Conservation (phyloP, 2,888 invertebrate genomes). For the Agriopis aurantiaria region DNA sequence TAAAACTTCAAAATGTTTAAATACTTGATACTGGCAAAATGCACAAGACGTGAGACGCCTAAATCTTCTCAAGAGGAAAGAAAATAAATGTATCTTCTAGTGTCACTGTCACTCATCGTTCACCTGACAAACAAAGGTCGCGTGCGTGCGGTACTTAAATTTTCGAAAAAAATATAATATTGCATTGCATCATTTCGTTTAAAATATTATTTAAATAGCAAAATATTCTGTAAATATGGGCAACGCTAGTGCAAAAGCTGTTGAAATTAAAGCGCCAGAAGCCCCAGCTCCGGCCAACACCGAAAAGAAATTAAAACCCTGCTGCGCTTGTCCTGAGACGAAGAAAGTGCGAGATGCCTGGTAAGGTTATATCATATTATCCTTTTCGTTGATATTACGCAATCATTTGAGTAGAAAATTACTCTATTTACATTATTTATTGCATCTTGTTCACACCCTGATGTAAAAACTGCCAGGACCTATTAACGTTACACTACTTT, state of each 20-base stretch:
- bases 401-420: conserved; percentile 14
- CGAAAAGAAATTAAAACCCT: conserved; percentile 94
- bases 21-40: too few species aligned
- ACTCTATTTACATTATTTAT: neutral
- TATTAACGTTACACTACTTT: too few species aligned
- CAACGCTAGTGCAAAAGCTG: conserved; percentile 78
- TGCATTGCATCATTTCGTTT: conserved; percentile 36
- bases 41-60: too few species aligned
- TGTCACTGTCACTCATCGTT: neutral
- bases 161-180: neutral
- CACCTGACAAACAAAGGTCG: neutral
- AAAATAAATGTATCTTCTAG: too few species aligned
- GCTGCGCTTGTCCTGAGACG: conserved; percentile 99
- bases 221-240: conserved; percentile 64
- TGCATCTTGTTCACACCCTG: neutral
- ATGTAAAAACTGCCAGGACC: neutral
- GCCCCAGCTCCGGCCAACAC: conserved; percentile 66
- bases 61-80: too few species aligned
- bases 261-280: conserved; percentile 68
- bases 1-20: too few species aligned
- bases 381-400: conserved; percentile 41
- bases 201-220: neutral
- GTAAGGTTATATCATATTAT: conserved; percentile 86
- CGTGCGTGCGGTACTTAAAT: neutral
- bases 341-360: conserved; percentile 96